Base-by-base conservation (phyloP, 2,113 vertebrate genomes). In the Orthochromis malagaraziensis region DNA sequence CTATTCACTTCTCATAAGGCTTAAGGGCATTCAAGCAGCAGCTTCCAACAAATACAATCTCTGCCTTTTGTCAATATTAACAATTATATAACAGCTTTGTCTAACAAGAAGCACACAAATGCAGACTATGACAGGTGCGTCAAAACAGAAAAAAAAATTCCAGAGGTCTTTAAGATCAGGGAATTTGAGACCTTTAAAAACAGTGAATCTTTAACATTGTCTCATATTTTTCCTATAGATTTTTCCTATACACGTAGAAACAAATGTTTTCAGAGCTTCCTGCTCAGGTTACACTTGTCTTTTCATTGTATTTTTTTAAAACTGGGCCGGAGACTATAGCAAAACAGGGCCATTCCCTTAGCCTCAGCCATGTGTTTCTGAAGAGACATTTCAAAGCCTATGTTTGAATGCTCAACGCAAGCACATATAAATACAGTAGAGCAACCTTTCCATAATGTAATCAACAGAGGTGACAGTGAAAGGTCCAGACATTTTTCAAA, bases 21-120 rank as follows among this genome's bases (percentile, higher is more conserved):
- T 96, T 97, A 81, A 90, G 95, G 96, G 96, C 95, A 88, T 96
- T 95, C 91, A 89, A 96, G 96, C 96, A 97, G 96, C 96, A 96
- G 93, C 94, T 94, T 96, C 93, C 93, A 93, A 93, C 94, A 95
- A 92, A 94, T 96, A 96, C 96, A 97, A 96, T 96, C 96, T 95
- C 93, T 92, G 90, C 93, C 93, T 93, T 92, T 95, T 95, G 87
- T 91, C 81, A 92, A 82, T 84, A 85, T 84, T 73, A 85, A 94
- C 91, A 93, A 90, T 58, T 94, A 92, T 60, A 88, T 86, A 45
- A 81, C 88, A 49, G 63, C 88, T 75, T 89, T 79, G 24, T 83
- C 68, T 55, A 55, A 88, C 73, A 51, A 87, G 60, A 90, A 94
- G 83, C 84, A 93, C 84, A 94, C 65, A 89, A 87, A 90, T 73